phyloP scores from a whole-genome alignment of 2,797 vertebrate genomes.

The Catamblyrhynchus diadema region DNA sequence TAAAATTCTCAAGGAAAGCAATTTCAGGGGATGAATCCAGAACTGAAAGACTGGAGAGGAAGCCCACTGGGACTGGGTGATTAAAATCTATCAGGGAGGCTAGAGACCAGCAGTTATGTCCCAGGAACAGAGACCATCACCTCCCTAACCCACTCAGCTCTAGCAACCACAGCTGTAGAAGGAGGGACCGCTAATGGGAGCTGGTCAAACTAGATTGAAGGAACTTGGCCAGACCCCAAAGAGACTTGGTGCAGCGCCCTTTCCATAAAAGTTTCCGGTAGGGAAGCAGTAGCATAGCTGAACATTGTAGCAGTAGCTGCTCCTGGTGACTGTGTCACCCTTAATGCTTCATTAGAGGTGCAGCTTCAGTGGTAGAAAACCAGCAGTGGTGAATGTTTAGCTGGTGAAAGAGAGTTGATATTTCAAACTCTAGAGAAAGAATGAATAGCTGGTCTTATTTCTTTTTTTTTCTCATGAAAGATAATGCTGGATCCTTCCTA shows the following conservation, averaged over 20 bases:
- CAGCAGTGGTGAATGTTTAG: neutral
- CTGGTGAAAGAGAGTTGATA: neutral
- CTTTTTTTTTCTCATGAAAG: neutral
- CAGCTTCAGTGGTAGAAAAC: neutral
- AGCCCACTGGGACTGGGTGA: neutral
- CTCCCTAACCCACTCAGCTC: neutral
- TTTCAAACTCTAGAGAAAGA: neutral
- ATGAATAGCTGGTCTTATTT: neutral
- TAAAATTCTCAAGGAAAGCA: constrained; percentile 6
- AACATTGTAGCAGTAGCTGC: neutral
- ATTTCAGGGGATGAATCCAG: constrained; percentile 6
- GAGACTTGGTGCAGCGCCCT: neutral
- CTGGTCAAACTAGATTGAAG: neutral
- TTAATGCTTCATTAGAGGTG: neutral
- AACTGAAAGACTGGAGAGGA: neutral
- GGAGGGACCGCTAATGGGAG: neutral
- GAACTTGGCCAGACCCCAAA: neutral
- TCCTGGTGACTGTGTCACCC: neutral
- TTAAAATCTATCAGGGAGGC: neutral
- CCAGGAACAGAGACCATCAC: neutral
- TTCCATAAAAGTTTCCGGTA: neutral
- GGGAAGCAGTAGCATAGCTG: neutral
- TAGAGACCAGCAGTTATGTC: neutral
- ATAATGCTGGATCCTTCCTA: neutral
- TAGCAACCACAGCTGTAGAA: neutral